These are phyloP conservation scores for Coptodon bakossiorum DNA, from an alignment of 2,113 vertebrate genomes.

Conservation along the genomic window DNA sequence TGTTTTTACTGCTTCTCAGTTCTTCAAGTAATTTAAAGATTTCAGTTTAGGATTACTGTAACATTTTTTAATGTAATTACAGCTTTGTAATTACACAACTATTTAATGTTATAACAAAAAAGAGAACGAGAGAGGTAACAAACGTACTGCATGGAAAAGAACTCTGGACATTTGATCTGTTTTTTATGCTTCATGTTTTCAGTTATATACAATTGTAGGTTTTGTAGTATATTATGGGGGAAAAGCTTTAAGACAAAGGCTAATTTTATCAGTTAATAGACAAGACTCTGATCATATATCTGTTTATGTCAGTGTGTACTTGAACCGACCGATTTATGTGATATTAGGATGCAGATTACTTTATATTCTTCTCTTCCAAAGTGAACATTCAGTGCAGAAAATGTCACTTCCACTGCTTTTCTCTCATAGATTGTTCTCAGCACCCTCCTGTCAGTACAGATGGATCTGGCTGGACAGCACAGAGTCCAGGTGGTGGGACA, in stretches of 20 bases:
- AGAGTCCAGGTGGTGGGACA: slow-evolving; percentile 57
- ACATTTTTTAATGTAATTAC: background rate
- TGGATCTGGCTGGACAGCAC: slow-evolving; percentile 39
- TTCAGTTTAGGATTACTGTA: background rate
- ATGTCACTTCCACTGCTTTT: background rate
- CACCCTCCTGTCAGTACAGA: slow-evolving; percentile 40
- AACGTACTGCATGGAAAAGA: accelerated
- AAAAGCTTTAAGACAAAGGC: background rate
- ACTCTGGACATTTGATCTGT: background rate
- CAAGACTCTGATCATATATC: background rate
- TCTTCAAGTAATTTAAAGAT: background rate
- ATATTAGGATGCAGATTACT: background rate
- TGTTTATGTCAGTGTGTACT: background rate
- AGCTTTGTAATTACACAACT: background rate
- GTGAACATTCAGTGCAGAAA: background rate
- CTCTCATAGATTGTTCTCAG: slow-evolving; percentile 29
- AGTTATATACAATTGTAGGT: background rate
- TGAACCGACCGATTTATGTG: background rate
- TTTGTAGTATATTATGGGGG: accelerated
- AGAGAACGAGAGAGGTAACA: background rate
- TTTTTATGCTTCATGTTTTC: background rate
- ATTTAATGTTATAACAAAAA: background rate
- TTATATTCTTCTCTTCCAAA: background rate
- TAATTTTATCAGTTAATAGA: background rate
- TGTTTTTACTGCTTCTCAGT: background rate